These are phyloP conservation scores for Dione juno DNA, from an alignment of 2,888 invertebrate genomes.

Conservation along the genomic window DNA sequence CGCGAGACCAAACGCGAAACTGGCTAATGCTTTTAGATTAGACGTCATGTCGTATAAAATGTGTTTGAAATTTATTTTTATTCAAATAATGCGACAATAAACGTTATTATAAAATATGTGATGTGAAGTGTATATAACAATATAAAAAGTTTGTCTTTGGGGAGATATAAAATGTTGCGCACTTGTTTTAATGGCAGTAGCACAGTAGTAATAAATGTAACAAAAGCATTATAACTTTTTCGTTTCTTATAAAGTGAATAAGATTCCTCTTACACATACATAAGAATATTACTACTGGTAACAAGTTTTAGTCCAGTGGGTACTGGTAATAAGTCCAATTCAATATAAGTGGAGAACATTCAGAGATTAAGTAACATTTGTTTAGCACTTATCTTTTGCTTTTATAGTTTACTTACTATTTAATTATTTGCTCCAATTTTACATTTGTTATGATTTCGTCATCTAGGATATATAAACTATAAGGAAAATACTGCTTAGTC, in stretches of 20 bases:
- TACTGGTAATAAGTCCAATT: too few relatives aligned
- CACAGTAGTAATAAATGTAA: constrained; percentile 8
- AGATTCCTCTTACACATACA: background rate
- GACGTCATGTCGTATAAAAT: constrained; percentile 23
- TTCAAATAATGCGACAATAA: constrained; percentile 19
- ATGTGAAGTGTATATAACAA: background rate
- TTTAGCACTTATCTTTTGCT: too few relatives aligned
- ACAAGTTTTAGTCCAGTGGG: background rate
- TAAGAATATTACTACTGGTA: background rate
- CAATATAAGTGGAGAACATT: too few relatives aligned
- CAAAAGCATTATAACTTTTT: background rate
- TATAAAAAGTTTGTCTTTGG: constrained; percentile 8
- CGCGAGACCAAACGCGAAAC: constrained; percentile 28
- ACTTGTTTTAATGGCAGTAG: constrained; percentile 4
- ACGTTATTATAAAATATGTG: constrained; percentile 2
- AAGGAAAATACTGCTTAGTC: too few relatives aligned
- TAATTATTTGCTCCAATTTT: too few relatives aligned
- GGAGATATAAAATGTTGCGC: constrained; percentile 13
- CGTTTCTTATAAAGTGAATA: background rate
- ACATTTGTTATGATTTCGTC: too few relatives aligned
- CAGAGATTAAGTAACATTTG: too few relatives aligned
- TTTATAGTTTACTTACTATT: too few relatives aligned
- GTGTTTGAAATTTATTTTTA: constrained; percentile 22
- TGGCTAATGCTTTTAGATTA: constrained; percentile 31
- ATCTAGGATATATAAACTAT: too few relatives aligned